Conservation (phyloP, 2,113 vertebrate species). For the Salminus brasiliensis region DNA sequence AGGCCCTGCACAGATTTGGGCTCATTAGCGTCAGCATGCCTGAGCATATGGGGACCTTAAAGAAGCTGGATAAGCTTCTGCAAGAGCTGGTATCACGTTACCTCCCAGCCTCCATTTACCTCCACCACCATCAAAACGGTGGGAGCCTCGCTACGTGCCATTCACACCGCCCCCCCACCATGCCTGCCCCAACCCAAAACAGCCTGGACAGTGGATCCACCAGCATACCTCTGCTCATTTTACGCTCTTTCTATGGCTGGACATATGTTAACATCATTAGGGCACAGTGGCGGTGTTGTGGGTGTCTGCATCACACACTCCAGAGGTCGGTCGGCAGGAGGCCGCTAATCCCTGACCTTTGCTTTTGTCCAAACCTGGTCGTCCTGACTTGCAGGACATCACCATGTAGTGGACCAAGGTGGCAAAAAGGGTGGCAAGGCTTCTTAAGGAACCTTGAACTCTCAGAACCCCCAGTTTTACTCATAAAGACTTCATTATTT, state of each 20-base stretch:
- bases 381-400: not conserved
- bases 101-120: not conserved
- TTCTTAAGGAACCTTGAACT: too few species aligned
- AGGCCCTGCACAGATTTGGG: too few species aligned
- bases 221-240: not conserved
- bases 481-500: too few species aligned
- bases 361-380: too few species aligned
- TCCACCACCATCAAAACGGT: slow-evolving; percentile 2
- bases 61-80: not conserved
- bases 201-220: slow-evolving; percentile 12
- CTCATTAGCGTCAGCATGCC: too few species aligned
- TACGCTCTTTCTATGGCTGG: not conserved
- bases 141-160: not conserved
- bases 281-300: not conserved
- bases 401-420: not conserved
- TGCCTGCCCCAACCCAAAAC: slow-evolving; percentile 7
- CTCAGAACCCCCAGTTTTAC: too few species aligned
- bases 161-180: not conserved
- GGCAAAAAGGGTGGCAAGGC: too few species aligned
- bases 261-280: slow-evolving; percentile 30
- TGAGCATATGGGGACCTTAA: too few species aligned
- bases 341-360: slow-evolving; percentile 21
- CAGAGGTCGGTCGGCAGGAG: slow-evolving; percentile 15
- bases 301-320: slow-evolving; percentile 10
- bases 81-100: slow-evolving; percentile 19